Evolutionary conservation across 2,797 vertebrate genomes (phyloP), one percentile per base, ranked within the genome.

Genomic region (Paguma larvata): DNA sequence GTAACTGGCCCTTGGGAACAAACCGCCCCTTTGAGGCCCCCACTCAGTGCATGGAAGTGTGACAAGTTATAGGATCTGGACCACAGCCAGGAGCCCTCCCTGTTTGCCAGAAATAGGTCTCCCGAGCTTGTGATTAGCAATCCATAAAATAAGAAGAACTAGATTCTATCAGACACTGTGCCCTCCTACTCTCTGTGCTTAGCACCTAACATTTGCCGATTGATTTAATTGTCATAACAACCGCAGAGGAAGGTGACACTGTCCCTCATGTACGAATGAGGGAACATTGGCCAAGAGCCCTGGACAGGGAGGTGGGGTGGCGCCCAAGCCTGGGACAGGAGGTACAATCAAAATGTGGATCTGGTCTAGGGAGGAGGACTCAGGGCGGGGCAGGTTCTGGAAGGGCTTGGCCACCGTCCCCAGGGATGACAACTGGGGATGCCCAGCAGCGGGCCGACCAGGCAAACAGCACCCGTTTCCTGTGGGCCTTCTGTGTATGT

Each of bases 1-100:
- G 84, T 96, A 92, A 96, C 32, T n/a, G 68, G 12, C n/a, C 16
- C 85, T 75, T 70, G 25, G 32, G 44, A 30, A 34, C n/a, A 51
- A 12, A 62, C 1, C 4, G 18, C 5, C 4, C 32, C 46, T n/a
- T 13, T 13, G 13, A 32, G 27, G n/a, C 18, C 34, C 72, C 32
- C 12, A 34, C 2, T 63, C 15, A 30, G 23, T 6, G 2, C 27
- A 6, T 0, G 21, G 72, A 70, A 48, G 10, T 13, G 4, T 27
- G 56, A 92, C 2, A 21, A 25, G 70, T 25, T 46, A 34, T 1
- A 19, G 65, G 59, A 12, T 44, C 68, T 27, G 32, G 38, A 19
- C 25, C 32, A n/a, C 27, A 27, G 4, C 14, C 30, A 9, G 3
- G 51, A 6, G 72, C 32, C 21, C 44, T 18, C 53, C 34, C 51